Evolutionary conservation across 2,888 invertebrate genomes (phyloP), one percentile per base, ranked within the genome.

Genomic region (Hartigia nigra): DNA sequence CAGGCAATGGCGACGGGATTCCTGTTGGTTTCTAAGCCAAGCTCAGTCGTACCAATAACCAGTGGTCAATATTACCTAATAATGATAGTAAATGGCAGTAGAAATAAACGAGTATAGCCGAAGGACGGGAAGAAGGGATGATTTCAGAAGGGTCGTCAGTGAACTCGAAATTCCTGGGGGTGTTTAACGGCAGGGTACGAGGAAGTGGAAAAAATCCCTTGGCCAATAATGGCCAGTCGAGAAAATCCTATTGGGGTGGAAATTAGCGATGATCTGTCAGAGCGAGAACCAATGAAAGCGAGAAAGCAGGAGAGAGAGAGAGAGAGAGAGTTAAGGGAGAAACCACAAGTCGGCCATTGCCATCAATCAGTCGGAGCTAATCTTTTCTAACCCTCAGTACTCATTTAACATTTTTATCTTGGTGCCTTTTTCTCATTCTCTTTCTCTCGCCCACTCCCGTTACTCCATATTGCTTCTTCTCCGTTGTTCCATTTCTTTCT

Each of bases 351-450:
- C 32, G 31, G 76, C 78, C 76, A 78, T 79, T 79, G 77, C 76
- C 81, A 82, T 83, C 80, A 75, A 81, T 82, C 81, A 82, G 81
- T 81, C 76, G 80, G 78, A 79, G 76, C 81, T 82, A 83, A 84
- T 83, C 81, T 84, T 79, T 78, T 70, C 74, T 72, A 69, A 77
- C 76, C 74, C 78, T 74, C 72, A 78, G 77, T 75, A 79, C 75
- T 83, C 82, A 81, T 82, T 85, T 82, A 82, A 83, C 81, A 81
- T 81, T 80, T 81, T 78, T 77, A 79, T 82, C 78, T 80, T 69
- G 70, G 35, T 39, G 78, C 82, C 82, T 83, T 80, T 83, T 82
- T 82, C 80, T 76, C 77, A 70, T 80, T 82, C 77, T 72, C 69
- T 69, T 76, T 3, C 70, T 9, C 12, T 32, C 31, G 31, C 23